These are phyloP conservation scores for Lytechinus pictus DNA, from an alignment of 35 echinoderm and acorn worm species.

Conservation along the genomic window DNA sequence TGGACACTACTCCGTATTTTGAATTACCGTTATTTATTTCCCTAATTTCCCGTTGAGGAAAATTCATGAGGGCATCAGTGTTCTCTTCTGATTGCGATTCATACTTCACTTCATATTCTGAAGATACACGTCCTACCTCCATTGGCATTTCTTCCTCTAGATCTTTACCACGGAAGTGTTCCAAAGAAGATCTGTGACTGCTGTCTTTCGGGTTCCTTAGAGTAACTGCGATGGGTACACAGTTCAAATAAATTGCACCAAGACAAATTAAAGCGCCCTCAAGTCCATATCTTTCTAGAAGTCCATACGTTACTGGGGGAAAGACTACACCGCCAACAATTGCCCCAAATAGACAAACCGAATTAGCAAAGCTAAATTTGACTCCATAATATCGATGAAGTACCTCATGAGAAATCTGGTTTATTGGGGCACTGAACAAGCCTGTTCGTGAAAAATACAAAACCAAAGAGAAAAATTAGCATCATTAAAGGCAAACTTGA, in stretches of 20 bases:
- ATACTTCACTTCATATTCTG: neutral
- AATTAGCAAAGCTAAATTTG: slow-evolving; percentile 21
- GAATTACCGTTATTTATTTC: neutral
- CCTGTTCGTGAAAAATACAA: neutral
- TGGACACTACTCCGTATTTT: neutral
- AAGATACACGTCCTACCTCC: neutral
- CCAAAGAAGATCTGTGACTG: neutral
- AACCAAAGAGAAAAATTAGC: neutral
- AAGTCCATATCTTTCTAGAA: slow-evolving; percentile 16
- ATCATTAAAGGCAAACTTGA: neutral
- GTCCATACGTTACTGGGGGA: neutral
- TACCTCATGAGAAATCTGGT: neutral
- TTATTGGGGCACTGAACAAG: slow-evolving; percentile 17
- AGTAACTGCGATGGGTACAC: slow-evolving; percentile 30
- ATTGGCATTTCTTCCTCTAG: neutral
- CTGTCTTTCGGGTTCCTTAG: neutral
- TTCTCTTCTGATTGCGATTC: neutral
- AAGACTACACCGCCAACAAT: slow-evolving; percentile 8
- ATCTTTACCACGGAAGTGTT: neutral
- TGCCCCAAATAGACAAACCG: neutral
- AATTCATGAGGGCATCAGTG: neutral
- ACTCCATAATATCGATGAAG: slow-evolving; percentile 21
- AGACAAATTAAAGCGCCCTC: slow-evolving; percentile 26
- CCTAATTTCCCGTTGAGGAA: neutral
- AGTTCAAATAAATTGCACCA: slow-evolving; percentile 15